Base-by-base conservation (phyloP, 1,140 invertebrate genomes). In the Zaprionus vittiger region DNA sequence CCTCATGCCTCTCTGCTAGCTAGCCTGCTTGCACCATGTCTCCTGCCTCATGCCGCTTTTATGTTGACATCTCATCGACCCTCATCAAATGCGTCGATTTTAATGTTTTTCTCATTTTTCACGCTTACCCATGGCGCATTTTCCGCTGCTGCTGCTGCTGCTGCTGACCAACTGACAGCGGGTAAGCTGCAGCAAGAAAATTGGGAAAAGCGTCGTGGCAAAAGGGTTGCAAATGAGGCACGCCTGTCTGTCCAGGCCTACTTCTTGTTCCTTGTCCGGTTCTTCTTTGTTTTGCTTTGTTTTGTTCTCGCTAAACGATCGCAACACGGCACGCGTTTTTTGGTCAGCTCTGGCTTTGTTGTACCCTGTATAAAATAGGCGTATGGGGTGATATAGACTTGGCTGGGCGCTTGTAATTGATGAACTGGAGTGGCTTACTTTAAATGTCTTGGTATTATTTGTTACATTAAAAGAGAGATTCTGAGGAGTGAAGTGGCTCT, bases 81-180 rank as follows among this genome's bases (percentile, higher is more conserved):
- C 84, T 89, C 81, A 64, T 89, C 84, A 87, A 84, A 79, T 38
- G 63, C 66, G 56, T 84, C 84, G 84, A 89, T 89, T 89, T 85
- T 84, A 54, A 81, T 81, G 81, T 79, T 76, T 71, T 77, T 71
- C 59, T 44, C 69, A 83, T 87, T 83, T 78, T 87, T 80, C 83
- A 87, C 80, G 78, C 81, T 78, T 24, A 28, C 56, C 64, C 44
- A 60, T 26, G n/a, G 44, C 61, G 65, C 73, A 64, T 73, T 73
- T 82, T 73, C 66, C 77, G 56, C 72, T 72, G 59, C 76, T 52
- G 37, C 49, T 24, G 17, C n/a, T 61, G n/a, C 70, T 61, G 73
- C 79, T 84, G 73, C 79, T 84, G 82, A 81, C 82, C 82, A 85
- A 68, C 70, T 65, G 81, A 49, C 61, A 67, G 52, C 41, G 62